Conservation (phyloP, 1,140 invertebrate species). For the Eupristina koningsbergeri region DNA sequence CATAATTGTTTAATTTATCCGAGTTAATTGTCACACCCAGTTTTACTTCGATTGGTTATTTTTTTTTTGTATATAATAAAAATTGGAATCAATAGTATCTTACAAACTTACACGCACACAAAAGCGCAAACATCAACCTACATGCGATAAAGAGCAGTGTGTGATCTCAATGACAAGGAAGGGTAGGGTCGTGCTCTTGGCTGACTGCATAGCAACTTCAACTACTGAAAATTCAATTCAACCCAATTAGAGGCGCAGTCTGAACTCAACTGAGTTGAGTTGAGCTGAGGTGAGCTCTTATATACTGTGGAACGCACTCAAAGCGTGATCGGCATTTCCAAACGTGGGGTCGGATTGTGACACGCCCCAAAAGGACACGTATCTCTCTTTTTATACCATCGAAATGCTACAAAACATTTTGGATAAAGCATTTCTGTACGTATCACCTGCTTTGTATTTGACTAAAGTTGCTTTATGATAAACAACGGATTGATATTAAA, state of each 20-base stretch:
- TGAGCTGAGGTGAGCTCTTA: no score
- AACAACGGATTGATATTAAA: no score
- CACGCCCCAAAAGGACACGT: background rate
- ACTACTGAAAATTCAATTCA: slow-evolving; percentile 37
- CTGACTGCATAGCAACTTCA: background rate
- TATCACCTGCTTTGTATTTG: no score
- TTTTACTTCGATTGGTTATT: background rate
- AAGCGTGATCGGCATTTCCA: slow-evolving; percentile 31
- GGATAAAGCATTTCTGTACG: background rate
- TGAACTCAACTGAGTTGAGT: no score
- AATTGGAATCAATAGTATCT: background rate
- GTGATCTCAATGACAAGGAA: background rate
- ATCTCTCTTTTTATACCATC: no score
- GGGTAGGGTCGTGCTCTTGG: background rate
- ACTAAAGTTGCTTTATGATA: no score
- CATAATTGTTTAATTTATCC: no score
- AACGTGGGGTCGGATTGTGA: background rate
- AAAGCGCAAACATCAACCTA: background rate
- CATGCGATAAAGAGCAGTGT: background rate
- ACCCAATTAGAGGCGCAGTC: background rate
- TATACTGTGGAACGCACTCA: background rate
- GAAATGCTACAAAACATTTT: background rate
- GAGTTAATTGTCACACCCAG: background rate
- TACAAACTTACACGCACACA: background rate
- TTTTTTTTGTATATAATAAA: background rate